These are phyloP conservation scores for Clarias platycephalus DNA, from an alignment of 2,797 vertebrate genomes.

Conservation along the genomic window DNA sequence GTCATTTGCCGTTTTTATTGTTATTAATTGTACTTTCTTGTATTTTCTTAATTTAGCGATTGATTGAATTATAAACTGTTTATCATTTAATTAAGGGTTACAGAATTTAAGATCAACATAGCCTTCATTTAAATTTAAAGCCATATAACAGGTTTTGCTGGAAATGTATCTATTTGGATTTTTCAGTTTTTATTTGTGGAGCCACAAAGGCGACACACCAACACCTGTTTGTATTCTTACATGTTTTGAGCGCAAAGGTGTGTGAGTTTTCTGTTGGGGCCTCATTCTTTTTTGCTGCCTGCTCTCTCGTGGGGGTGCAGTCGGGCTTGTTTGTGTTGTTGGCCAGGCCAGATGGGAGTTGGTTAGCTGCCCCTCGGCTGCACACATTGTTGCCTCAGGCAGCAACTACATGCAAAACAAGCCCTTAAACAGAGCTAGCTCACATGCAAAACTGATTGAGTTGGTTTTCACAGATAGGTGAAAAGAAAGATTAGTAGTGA, in stretches of 20 bases:
- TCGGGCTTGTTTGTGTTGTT: constrained; percentile 59
- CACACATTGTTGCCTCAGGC: constrained; percentile 64
- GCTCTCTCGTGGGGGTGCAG: constrained; percentile 45
- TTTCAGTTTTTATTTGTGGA: not conserved
- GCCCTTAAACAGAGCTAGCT: constrained; percentile 66
- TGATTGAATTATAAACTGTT: not conserved
- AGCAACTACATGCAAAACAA: constrained; percentile 79
- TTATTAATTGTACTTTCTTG: not conserved
- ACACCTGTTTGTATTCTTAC: constrained; percentile 44
- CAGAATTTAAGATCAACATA: not conserved
- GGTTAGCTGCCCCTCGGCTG: constrained; percentile 68
- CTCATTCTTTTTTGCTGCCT: constrained; percentile 51
- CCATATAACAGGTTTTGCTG: not conserved
- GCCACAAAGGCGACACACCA: constrained; percentile 23
- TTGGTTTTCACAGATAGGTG: constrained; percentile 32
- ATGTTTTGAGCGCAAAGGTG: constrained; percentile 47
- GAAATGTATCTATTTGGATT: not conserved
- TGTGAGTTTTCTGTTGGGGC: constrained; percentile 47
- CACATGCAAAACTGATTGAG: constrained; percentile 67
- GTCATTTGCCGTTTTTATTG: not conserved
- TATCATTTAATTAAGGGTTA: not conserved
- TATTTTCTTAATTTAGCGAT: not conserved
- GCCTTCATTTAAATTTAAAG: not conserved
- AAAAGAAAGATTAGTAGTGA: constrained; percentile 61
- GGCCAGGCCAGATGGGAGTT: constrained; percentile 56